Evolutionary conservation across 2,888 invertebrate species (phyloP), one percentile per base, ranked within the genome.

Genomic region (Lathronympha strigana): DNA sequence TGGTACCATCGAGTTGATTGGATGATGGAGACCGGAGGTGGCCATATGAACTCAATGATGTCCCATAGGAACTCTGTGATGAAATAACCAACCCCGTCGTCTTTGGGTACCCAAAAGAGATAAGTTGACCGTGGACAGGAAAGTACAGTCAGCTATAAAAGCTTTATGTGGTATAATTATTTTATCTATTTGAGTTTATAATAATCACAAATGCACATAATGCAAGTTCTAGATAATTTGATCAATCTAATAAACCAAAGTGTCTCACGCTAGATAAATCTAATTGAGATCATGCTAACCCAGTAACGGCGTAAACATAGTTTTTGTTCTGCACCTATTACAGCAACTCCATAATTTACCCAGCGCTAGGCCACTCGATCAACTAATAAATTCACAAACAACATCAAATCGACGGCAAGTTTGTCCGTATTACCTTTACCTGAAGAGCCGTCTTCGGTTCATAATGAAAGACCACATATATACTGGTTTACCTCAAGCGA

Each of bases 281-380:
- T 15, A 38, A 55, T 31, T 31, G 57, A 57, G 43, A 45, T 40
- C 43, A n/a, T 3, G 13, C 19, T 21, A 33, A 51, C 19, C 6
- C 33, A 23, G 23, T 36, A 17, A 45, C 49, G 17, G 28, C 21
- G 28, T 36, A 62, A 33, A 53, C 53, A 45, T 33, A 15, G 40
- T 38, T 15, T 43, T 51, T 63, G 21, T 21, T n/a, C 40, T 31
- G 28, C 21, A 50, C 19, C 33, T 33, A 31, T 63, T 57, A 43
- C 63, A 63, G 50, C 17, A 33, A 43, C 43, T 23, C 40, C 13
- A 58, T 53, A 64, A 58, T 51, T 63, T 58, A 51, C 58, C 19
- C 21, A 54, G 49, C 25, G 23, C 63, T 63, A 57, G 49, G 60
- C 50, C 63, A 51, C 13, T 64, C 58, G 58, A 64, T 64, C 40